Evolutionary conservation across 2,888 invertebrate genomes (phyloP).

Genomic region (Heteropelma amictum): DNA sequence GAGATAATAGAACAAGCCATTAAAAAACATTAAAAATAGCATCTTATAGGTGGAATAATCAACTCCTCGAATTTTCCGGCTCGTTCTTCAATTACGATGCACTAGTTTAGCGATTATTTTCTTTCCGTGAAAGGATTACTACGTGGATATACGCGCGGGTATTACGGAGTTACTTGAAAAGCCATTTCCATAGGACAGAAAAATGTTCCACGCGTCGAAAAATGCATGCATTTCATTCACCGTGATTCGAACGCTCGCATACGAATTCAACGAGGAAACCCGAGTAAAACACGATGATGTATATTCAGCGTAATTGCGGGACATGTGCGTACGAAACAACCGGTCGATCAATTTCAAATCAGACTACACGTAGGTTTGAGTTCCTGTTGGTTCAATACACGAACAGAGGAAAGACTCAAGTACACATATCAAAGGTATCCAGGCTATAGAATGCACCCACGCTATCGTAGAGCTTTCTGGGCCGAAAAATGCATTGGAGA

Average conservation of each 20-base stretch:
- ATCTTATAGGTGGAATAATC: not conserved
- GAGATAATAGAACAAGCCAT: too few species aligned
- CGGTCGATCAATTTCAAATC: slow-evolving; percentile 24
- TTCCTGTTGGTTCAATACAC: slow-evolving; percentile 5
- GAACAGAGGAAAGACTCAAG: slow-evolving; percentile 30
- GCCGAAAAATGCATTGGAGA: slow-evolving; percentile 69
- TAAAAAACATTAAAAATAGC: not conserved
- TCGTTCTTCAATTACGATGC: slow-evolving; percentile 8
- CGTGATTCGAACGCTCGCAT: not conserved
- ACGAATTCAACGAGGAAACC: not conserved
- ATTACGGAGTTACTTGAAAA: not conserved
- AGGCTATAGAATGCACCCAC: slow-evolving; percentile 71
- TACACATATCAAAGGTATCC: slow-evolving; percentile 65
- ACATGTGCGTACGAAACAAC: slow-evolving; percentile 3
- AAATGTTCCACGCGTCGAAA: not conserved
- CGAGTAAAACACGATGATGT: slow-evolving; percentile 29
- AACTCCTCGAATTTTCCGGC: slow-evolving; percentile 2
- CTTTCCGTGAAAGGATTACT: not conserved
- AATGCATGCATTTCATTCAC: not conserved
- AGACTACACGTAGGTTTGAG: slow-evolving; percentile 7
- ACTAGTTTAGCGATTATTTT: not conserved
- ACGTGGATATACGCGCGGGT: not conserved
- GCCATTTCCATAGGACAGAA: not conserved
- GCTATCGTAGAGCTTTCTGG: slow-evolving; percentile 68
- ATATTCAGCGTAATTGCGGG: slow-evolving; percentile 37